Evolutionary conservation across 2,113 vertebrate species (phyloP), one percentile per base, ranked within the genome.

Genomic region (Emberiza fucata): DNA sequence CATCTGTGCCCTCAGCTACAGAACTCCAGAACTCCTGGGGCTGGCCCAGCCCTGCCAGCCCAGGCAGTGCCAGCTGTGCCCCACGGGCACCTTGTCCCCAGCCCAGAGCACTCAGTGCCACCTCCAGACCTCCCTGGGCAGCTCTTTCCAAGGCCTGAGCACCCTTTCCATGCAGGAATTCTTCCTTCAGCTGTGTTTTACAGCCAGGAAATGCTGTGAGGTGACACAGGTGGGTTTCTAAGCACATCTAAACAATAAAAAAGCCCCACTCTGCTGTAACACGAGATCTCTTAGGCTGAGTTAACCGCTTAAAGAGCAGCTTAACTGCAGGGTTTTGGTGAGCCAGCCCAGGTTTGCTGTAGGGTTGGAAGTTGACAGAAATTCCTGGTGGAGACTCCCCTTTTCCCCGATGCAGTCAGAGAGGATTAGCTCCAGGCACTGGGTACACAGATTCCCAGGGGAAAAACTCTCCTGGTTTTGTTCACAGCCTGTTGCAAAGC

Each of bases 401-500:
- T 57, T 31, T 12, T 4, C 4, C 27, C 27, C 1, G 1, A 1
- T 59, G 65, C 35, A 57, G 37, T n/a, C 35, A 70, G 33, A 61
- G 35, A 57, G 39, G 47, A 73, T 92, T n/a, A 80, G 24, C 82
- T 94, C 88, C 21, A 23, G 61, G 48, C 54, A 64, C 39, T 14
- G 5, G 8, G 57, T 13, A 8, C 21, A 21, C 4, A 19, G 1
- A 44, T 25, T 33, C 84, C 64, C 54, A 68, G 13, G 48, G 82
- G 82, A 35, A 69, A 90, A 92, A 6, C 61, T 12, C 33, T 28
- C 68, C 56, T 14, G 54, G 9, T 88, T 81, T 72, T 84, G 29
- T 88, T 91, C 81, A 37, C 63, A 86, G 28, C 65, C 94, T 84
- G 54, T 65, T 83, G 50, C 71, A 91, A 51, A 37, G 16, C 77